A percentile compares a stretch with the other conserved stretches of the same genome.
Evolutionary conservation across 2,113 vertebrate species (phyloP).

Genomic region (Labeo catla): DNA sequence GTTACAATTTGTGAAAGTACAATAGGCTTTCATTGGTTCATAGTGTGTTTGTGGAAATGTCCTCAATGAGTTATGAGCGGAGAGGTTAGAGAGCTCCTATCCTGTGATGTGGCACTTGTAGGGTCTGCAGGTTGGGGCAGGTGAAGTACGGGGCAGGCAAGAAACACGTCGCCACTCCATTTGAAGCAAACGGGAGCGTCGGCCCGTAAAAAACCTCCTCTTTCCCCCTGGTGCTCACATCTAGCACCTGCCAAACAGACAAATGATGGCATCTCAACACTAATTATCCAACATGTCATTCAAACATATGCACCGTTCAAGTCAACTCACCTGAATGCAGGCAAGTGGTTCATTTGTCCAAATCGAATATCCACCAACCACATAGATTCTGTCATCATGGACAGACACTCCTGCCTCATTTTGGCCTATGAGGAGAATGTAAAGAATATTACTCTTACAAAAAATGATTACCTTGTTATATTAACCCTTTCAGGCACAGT

Average conservation of each 20-base stretch:
- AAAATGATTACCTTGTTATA: background rate
- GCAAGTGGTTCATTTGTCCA: constrained; percentile 98
- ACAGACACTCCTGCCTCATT: constrained; percentile 96
- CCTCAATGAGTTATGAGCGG: background rate
- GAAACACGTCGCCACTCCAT: constrained; percentile 93
- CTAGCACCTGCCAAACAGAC: constrained; percentile 82
- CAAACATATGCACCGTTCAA: background rate
- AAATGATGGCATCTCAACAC: constrained; percentile 15
- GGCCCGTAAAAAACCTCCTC: constrained; percentile 98
- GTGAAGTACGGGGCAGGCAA: constrained; percentile 93
- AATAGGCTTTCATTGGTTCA: background rate
- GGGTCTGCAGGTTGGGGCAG: constrained; percentile 92
- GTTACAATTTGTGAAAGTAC: background rate
- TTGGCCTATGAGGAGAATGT: constrained; percentile 80
- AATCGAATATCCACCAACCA: constrained; percentile 98
- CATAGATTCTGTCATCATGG: constrained; percentile 94
- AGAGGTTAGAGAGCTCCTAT: constrained; percentile 82
- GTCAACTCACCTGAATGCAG: constrained; percentile 91
- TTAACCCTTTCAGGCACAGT: background rate
- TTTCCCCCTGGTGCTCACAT: constrained; percentile 91
- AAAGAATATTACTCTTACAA: background rate
- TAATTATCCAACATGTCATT: background rate
- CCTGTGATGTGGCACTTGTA: constrained; percentile 95
- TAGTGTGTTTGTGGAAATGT: constrained; percentile 15
- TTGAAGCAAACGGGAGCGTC: constrained; percentile 93